These are phyloP conservation scores for Menura novaehollandiae DNA, from an alignment of 2,113 vertebrate genomes.

Conservation along the genomic window DNA sequence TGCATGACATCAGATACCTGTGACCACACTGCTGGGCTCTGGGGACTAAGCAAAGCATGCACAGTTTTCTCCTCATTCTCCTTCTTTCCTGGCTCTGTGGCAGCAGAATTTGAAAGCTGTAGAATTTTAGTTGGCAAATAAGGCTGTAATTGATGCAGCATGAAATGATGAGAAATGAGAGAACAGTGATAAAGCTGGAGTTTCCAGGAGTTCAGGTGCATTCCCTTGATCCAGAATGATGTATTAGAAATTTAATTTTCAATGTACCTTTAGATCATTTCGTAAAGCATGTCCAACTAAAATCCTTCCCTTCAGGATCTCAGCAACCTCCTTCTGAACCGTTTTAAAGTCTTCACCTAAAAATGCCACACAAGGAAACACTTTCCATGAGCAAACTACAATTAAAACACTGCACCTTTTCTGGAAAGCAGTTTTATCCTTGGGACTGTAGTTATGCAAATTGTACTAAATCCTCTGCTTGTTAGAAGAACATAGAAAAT, in stretches of 20 bases:
- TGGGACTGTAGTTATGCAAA: neutral
- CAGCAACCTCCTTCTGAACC: conserved; percentile 86
- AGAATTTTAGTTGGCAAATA: neutral
- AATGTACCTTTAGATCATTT: conserved; percentile 89
- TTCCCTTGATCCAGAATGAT: neutral
- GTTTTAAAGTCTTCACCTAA: conserved; percentile 81
- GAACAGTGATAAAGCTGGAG: neutral
- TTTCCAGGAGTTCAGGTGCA: neutral
- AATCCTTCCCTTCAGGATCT: conserved; percentile 82
- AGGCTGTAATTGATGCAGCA: neutral
- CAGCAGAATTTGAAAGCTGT: neutral
- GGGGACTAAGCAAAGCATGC: neutral
- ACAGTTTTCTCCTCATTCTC: neutral
- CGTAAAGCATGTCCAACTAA: conserved; percentile 88
- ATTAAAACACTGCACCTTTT: neutral
- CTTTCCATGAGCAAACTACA: neutral
- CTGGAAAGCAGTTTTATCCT: neutral
- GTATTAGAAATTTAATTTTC: neutral
- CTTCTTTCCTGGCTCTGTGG: neutral
- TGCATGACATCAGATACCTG: neutral
- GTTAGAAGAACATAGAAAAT: neutral
- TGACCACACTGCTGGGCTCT: neutral
- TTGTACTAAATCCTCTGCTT: neutral
- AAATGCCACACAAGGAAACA: neutral
- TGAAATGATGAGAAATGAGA: neutral